Percentiles rank a stretch among this genome's conserved stretches.
Conservation (phyloP, 2,888 invertebrate genomes). For the Ophion slaviceki region DNA sequence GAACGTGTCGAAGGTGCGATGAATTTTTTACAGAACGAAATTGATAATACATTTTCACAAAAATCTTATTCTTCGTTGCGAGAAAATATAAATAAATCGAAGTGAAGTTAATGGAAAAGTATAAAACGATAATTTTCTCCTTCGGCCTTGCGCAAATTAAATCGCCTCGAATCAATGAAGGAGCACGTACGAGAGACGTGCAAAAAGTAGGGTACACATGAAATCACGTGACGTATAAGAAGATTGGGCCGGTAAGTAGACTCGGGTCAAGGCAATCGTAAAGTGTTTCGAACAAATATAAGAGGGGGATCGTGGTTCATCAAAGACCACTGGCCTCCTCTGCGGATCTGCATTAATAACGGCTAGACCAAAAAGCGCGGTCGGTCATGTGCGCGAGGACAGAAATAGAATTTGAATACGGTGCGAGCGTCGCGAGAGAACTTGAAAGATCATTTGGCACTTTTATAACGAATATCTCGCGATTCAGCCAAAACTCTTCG, state of each 20-base stretch:
- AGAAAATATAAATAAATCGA: too few species aligned
- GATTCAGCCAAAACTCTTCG: conserved; percentile 22
- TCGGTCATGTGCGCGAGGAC: conserved; percentile 50
- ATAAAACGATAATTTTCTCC: not conserved
- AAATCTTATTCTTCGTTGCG: too few species aligned
- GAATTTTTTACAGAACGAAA: too few species aligned
- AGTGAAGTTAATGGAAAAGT: too few species aligned
- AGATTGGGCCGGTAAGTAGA: conserved; percentile 22
- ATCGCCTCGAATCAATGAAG: not conserved
- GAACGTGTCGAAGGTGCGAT: too few species aligned
- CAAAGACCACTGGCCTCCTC: conserved; percentile 59
- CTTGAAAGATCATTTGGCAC: conserved; percentile 37
- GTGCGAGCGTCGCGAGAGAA: not conserved
- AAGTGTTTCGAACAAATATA: conserved; percentile 8
- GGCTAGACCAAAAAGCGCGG: conserved; percentile 25
- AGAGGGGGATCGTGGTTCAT: conserved; percentile 35
- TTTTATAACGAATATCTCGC: not conserved
- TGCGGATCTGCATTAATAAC: conserved; percentile 61
- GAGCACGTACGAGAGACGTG: not conserved
- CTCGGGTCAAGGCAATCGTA: conserved; percentile 38
- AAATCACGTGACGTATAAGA: not conserved
- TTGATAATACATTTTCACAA: too few species aligned
- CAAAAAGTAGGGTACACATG: not conserved
- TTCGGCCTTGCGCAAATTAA: not conserved
- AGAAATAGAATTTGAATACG: conserved; percentile 46